These are phyloP conservation scores for Amblyraja radiata DNA, from an alignment of 2,797 vertebrate genomes.

Conservation along the genomic window DNA sequence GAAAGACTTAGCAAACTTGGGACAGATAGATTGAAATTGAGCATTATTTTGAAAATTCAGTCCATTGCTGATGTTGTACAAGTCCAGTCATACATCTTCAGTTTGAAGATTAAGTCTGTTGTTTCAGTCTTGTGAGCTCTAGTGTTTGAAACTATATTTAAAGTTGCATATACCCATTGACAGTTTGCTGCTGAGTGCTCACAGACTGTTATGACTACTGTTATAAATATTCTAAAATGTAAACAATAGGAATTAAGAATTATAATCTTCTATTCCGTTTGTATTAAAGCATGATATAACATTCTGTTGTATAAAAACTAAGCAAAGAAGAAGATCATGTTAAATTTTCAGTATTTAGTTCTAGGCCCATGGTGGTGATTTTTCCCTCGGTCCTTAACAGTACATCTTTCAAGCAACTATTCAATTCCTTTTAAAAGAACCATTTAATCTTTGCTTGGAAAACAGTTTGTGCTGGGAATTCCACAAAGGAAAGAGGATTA, in stretches of 20 bases:
- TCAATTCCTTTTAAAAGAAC: too few relatives aligned
- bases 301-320: too few relatives aligned
- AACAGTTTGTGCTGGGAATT: too few relatives aligned
- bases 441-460: too few relatives aligned
- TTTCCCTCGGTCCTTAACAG: too few relatives aligned
- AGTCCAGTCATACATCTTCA: not conserved
- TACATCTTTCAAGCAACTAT: too few relatives aligned
- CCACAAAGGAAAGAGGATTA: too few relatives aligned
- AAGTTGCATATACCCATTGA: not conserved
- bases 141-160: slow-evolving; percentile 11
- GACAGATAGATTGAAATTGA: not conserved
- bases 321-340: too few relatives aligned
- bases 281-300: not conserved
- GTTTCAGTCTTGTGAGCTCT: not conserved
- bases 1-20: not conserved
- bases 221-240: not conserved
- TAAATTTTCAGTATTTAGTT: too few relatives aligned
- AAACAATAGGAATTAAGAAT: not conserved
- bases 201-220: not conserved
- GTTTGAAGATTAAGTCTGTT: not conserved
- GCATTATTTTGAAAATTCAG: not conserved
- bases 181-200: not conserved
- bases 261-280: not conserved
- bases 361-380: too few relatives aligned
- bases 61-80: not conserved